phyloP scores from a whole-genome alignment of 2,888 invertebrate species.

The Eurytoma californica region DNA sequence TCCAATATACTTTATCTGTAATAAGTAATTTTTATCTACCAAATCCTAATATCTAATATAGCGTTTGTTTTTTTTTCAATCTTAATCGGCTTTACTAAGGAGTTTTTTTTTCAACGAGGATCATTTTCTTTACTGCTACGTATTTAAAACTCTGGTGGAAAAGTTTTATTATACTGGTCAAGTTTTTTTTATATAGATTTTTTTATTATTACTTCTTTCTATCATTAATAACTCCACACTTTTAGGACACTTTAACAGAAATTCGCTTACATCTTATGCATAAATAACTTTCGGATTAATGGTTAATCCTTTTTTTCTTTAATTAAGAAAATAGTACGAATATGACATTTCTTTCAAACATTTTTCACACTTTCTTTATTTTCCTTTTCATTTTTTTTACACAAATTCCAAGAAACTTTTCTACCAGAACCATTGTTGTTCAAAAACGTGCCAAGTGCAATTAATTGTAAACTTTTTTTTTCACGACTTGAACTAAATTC shows the following conservation, averaged over 20 bases:
- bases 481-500: conserved; percentile 5
- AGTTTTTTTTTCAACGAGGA: conserved; percentile 19
- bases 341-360: conserved; percentile 21
- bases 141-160: conserved; percentile 34
- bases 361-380: conserved; percentile 18
- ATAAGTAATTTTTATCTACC: conserved; percentile 32
- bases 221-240: conserved; percentile 16
- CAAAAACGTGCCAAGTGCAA: conserved; percentile 26
- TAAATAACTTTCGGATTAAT: conserved; percentile 36
- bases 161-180: conserved; percentile 25
- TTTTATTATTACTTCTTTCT: conserved; percentile 19
- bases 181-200: conserved; percentile 3
- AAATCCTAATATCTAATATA: conserved; percentile 39
- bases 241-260: conserved; percentile 19
- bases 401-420: conserved; percentile 34
- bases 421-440: conserved; percentile 21
- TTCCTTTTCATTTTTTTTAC: conserved; percentile 26
- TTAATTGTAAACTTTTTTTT: conserved; percentile 1
- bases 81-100: conserved; percentile 1
- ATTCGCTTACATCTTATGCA: conserved; percentile 20
- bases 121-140: conserved; percentile 3
- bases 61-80: conserved; percentile 12
- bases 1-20: conserved; percentile 50
- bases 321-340: conserved; percentile 43
- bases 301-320: conserved; percentile 12